These are phyloP conservation scores for Paramormyrops hopkinsi DNA, from an alignment of 2,797 vertebrate species.

Conservation along the genomic window DNA sequence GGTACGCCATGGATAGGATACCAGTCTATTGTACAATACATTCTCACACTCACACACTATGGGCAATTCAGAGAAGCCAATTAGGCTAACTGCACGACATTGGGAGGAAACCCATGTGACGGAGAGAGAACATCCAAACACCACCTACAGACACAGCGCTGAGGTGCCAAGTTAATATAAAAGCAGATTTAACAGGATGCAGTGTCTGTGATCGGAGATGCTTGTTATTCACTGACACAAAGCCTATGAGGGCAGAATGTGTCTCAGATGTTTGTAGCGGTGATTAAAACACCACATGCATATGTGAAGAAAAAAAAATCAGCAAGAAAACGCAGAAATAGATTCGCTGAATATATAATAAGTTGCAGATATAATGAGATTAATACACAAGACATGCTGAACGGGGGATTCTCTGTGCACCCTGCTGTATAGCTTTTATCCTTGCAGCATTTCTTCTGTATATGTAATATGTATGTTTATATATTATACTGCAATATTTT, in stretches of 20 bases:
- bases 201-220: neutral
- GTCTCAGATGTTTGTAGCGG: neutral
- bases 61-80: neutral
- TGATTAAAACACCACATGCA: conserved; percentile 1
- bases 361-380: neutral
- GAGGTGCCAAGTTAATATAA: neutral
- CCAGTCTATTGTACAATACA: neutral
- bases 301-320: neutral
- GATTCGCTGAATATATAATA: neutral
- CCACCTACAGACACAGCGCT: neutral
- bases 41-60: neutral
- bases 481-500: neutral
- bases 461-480: neutral
- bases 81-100: neutral
- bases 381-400: neutral
- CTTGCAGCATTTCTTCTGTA: neutral
- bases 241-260: neutral
- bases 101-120: neutral
- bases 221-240: neutral
- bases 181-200: conserved; percentile 11
- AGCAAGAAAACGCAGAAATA: neutral
- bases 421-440: neutral
- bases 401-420: neutral
- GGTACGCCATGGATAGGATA: neutral
- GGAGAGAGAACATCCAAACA: neutral